These are phyloP conservation scores for Dysdera silvatica DNA, from an alignment of 1,140 invertebrate genomes.

Conservation along the genomic window DNA sequence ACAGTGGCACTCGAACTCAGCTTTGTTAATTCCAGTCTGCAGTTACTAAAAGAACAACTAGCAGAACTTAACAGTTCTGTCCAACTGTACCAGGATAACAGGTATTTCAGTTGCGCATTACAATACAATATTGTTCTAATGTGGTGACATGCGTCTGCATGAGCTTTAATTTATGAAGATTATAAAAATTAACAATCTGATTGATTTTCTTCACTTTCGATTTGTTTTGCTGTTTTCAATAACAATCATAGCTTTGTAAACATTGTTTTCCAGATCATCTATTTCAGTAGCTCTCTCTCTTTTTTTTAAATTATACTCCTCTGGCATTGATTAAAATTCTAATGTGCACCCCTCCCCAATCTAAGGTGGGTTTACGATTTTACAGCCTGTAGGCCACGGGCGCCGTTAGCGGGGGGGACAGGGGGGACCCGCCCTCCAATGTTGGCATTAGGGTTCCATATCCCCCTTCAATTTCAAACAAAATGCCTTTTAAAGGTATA, in stretches of 20 bases:
- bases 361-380: too few relatives aligned
- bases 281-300: too few relatives aligned
- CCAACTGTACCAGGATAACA: slow-evolving; percentile 86
- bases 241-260: background rate
- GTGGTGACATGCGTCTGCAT: background rate
- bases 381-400: too few relatives aligned
- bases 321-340: too few relatives aligned
- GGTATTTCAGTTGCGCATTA: slow-evolving; percentile 51
- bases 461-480: too few relatives aligned
- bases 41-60: slow-evolving; percentile 88
- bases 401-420: too few relatives aligned
- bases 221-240: background rate
- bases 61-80: slow-evolving; percentile 91
- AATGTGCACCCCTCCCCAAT: too few relatives aligned
- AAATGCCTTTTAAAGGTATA: too few relatives aligned
- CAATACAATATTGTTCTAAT: background rate
- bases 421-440: too few relatives aligned
- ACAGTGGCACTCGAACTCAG: slow-evolving; percentile 85
- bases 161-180: too few relatives aligned
- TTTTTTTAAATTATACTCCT: too few relatives aligned
- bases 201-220: background rate
- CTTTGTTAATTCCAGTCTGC: slow-evolving; percentile 93
- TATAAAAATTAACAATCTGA: background rate
- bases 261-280: slow-evolving; percentile 46
- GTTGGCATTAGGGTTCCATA: too few relatives aligned